phyloP scores from a whole-genome alignment of 2,113 vertebrate species.

The Turnix velox region DNA sequence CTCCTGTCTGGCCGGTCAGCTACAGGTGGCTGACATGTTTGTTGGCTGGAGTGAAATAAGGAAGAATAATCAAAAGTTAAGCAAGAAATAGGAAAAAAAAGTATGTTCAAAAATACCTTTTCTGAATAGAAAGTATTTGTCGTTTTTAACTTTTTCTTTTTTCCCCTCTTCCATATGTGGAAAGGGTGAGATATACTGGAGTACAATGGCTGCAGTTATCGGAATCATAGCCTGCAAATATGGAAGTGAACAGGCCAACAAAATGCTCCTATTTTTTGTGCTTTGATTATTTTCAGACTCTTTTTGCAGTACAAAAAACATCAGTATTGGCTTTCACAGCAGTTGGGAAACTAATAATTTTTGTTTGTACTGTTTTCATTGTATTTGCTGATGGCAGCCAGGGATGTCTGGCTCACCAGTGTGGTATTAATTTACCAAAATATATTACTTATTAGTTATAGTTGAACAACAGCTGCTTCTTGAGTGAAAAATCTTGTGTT shows the following conservation, averaged over 20 bases:
- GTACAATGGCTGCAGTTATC: not conserved
- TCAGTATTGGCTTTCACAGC: not conserved
- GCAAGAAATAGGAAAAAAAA: not conserved
- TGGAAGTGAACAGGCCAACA: not conserved
- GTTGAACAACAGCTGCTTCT: not conserved
- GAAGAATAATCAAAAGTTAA: not conserved
- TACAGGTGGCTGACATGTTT: not conserved
- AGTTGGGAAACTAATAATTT: not conserved
- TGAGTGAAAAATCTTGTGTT: not conserved
- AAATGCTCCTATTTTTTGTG: not conserved
- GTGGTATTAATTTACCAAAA: not conserved
- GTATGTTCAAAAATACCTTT: not conserved
- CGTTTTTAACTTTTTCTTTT: not conserved
- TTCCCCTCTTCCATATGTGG: not conserved
- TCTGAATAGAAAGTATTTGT: not conserved
- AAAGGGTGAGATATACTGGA: not conserved
- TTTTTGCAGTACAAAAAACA: not conserved
- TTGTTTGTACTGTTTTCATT: not conserved
- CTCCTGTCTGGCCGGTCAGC: slow-evolving; percentile 19
- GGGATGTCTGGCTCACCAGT: not conserved
- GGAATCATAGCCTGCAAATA: not conserved
- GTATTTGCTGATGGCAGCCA: not conserved
- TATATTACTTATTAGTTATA: not conserved
- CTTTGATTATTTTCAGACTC: not conserved
- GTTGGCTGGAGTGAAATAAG: not conserved